phyloP scores from a whole-genome alignment of 2,797 vertebrate genomes.

The Sebastes variabilis region DNA sequence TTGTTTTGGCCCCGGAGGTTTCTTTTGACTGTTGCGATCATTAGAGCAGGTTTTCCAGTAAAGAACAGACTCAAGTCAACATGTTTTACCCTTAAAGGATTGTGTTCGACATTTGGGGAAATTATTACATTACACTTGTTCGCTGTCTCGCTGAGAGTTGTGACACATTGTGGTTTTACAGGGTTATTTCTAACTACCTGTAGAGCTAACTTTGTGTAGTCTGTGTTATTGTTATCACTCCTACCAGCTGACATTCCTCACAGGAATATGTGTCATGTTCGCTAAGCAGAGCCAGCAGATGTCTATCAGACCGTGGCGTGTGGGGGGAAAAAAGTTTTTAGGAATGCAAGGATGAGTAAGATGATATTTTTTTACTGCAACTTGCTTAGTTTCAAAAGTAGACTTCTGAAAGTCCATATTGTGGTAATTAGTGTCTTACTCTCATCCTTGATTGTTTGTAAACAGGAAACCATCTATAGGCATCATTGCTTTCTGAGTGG shows the following conservation, averaged over 20 bases:
- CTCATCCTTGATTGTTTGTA: not conserved
- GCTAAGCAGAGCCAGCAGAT: not conserved
- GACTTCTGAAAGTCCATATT: not conserved
- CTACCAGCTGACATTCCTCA: not conserved
- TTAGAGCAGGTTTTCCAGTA: not conserved
- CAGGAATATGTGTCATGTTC: not conserved
- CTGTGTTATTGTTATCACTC: not conserved
- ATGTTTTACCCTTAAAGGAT: not conserved
- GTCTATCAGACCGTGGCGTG: not conserved
- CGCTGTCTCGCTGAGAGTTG: not conserved
- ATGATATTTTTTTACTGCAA: not conserved
- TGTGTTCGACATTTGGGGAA: not conserved
- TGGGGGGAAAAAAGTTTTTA: not conserved
- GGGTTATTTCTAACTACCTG: not conserved
- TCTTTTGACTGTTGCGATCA: conserved; percentile 1
- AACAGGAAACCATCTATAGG: not conserved
- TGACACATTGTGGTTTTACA: not conserved
- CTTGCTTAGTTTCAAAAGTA: not conserved
- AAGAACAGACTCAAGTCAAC: not conserved
- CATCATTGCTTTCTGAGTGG: not conserved
- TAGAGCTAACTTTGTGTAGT: no score
- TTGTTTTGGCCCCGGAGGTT: conserved; percentile 13
- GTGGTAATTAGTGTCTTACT: not conserved
- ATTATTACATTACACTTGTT: not conserved
- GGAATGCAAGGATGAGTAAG: not conserved